phyloP scores from a whole-genome alignment of 2,113 vertebrate species.

The Mustelus asterias region DNA sequence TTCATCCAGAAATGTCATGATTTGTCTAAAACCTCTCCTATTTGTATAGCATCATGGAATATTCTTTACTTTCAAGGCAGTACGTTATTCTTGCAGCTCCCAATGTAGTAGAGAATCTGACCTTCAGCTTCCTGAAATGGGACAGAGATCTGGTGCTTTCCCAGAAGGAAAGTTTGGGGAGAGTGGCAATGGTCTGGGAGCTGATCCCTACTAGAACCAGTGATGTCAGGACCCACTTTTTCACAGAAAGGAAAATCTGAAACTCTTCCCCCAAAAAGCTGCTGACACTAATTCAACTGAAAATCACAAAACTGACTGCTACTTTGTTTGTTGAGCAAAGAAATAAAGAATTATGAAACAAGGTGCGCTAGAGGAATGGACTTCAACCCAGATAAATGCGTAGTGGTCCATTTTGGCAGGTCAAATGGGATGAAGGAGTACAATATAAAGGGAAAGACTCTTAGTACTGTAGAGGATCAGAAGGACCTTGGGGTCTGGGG shows the following conservation, averaged over 20 bases:
- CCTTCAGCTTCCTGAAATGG: neutral
- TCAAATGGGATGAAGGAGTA: too few species aligned
- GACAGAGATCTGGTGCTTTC: neutral
- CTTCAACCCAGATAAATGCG: too few species aligned
- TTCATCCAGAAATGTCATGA: neutral
- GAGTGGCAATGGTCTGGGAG: neutral
- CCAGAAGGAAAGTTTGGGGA: neutral
- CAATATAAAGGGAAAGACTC: too few species aligned
- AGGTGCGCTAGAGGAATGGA: neutral
- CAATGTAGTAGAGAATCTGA: neutral
- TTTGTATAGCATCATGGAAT: neutral
- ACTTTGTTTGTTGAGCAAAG: neutral
- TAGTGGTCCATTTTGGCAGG: too few species aligned
- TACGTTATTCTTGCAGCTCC: neutral
- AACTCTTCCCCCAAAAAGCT: neutral
- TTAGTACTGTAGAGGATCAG: too few species aligned
- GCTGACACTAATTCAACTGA: neutral
- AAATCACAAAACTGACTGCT: neutral
- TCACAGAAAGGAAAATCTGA: neutral
- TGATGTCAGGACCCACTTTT: neutral
- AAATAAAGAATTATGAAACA: neutral
- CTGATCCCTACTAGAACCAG: neutral
- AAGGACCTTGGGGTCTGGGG: too few species aligned
- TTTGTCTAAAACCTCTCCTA: neutral
- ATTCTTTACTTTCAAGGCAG: neutral